Evolutionary conservation across 37 sponge, comb jelly and placozoan species (phyloP).

Genomic region (Diacarnus erythraeanus): DNA sequence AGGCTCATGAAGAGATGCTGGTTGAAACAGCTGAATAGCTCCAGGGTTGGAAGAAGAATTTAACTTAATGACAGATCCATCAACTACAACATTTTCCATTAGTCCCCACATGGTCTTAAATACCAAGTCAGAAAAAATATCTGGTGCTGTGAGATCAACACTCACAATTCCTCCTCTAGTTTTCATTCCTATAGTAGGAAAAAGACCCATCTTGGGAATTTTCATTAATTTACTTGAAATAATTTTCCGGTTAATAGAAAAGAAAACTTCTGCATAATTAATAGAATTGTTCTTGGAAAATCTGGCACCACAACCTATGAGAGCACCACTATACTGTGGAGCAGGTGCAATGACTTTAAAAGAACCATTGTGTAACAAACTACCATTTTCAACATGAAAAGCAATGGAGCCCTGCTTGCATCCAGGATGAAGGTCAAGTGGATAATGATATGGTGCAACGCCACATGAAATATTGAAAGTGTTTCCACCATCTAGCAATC

Average conservation of each 20-base stretch:
- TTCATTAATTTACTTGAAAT: conserved; percentile 35
- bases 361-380: conserved; percentile 30
- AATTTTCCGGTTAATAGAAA: conserved; percentile 52
- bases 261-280: conserved; percentile 59
- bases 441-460: conserved; percentile 45
- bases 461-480: conserved; percentile 58
- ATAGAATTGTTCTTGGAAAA: conserved; percentile 42
- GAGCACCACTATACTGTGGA: conserved; percentile 25
- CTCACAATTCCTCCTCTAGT: conserved; percentile 31
- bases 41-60: conserved; percentile 27
- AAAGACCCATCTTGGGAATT: conserved; percentile 63
- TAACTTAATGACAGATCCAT: conserved; percentile 10
- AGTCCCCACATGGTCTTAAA: conserved; percentile 22
- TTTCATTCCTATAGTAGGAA: conserved; percentile 66
- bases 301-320: conserved; percentile 70
- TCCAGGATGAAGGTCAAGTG: conserved; percentile 62
- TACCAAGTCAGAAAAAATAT: conserved; percentile 25
- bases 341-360: conserved; percentile 8
- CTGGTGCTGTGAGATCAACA: conserved; percentile 19
- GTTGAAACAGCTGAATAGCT: conserved; percentile 3
- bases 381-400: conserved; percentile 55
- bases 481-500: conserved; percentile 4
- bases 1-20: not conserved
- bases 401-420: conserved; percentile 56
- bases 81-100: conserved; percentile 19